These are phyloP conservation scores for Aegypius monachus DNA, from an alignment of 2,113 vertebrate genomes.

Conservation along the genomic window DNA sequence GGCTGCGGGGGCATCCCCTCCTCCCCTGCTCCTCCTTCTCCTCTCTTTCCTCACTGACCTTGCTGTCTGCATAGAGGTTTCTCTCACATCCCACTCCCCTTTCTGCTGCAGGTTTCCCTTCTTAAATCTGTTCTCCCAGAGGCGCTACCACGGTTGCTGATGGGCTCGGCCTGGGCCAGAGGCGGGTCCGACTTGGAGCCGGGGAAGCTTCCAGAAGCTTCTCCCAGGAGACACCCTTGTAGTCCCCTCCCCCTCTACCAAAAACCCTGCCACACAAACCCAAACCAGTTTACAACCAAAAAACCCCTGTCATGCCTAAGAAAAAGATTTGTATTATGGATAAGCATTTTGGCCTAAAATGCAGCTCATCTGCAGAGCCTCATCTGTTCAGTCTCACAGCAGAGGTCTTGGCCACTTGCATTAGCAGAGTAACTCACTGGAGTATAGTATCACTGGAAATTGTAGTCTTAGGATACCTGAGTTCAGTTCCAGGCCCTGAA, in stretches of 20 bases:
- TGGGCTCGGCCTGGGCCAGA: too few relatives aligned
- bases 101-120: too few relatives aligned
- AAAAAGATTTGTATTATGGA: not conserved
- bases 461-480: not conserved
- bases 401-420: not conserved
- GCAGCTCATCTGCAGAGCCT: not conserved
- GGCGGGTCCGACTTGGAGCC: fast-evolving
- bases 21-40: too few relatives aligned
- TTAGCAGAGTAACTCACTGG: not conserved
- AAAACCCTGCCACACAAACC: too few relatives aligned
- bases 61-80: too few relatives aligned
- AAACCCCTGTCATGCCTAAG: not conserved
- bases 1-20: too few relatives aligned
- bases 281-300: not conserved
- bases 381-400: not conserved
- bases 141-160: fast-evolving
- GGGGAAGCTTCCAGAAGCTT: too few relatives aligned
- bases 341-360: not conserved
- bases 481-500: not conserved
- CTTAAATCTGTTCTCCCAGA: too few relatives aligned
- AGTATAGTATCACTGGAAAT: not conserved
- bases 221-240: too few relatives aligned
- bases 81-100: too few relatives aligned
- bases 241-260: too few relatives aligned
- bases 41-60: too few relatives aligned